Evolutionary conservation across 1,140 invertebrate species (phyloP).

Genomic region (Tetragonula clypearis): DNA sequence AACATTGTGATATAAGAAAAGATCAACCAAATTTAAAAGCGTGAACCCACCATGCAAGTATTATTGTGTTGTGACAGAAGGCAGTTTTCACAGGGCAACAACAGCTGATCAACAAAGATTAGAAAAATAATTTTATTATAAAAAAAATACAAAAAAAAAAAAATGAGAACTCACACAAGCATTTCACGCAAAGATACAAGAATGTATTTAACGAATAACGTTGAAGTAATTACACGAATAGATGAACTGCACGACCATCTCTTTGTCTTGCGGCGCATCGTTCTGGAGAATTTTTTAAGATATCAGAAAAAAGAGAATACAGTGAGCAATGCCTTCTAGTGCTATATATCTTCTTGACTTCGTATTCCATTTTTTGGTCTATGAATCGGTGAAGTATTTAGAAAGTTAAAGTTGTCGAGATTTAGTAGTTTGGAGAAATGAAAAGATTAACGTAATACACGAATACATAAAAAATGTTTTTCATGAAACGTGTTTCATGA

Average conservation of each 20-base stretch:
- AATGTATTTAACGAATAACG: slow-evolving; percentile 70
- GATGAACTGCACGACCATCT: slow-evolving; percentile 69
- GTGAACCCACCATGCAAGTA: slow-evolving; percentile 80
- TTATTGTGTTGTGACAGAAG: slow-evolving; percentile 82
- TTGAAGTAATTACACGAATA: slow-evolving; percentile 66
- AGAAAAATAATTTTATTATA: slow-evolving; percentile 80
- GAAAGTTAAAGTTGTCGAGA: slow-evolving; percentile 48
- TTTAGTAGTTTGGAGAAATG: slow-evolving; percentile 36
- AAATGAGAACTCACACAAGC: slow-evolving; percentile 65
- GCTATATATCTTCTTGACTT: slow-evolving; percentile 60
- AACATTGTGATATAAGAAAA: slow-evolving; percentile 65
- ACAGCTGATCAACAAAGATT: slow-evolving; percentile 80
- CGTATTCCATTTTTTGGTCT: slow-evolving; percentile 40
- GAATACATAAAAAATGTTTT: slow-evolving; percentile 45
- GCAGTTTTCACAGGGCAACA: slow-evolving; percentile 82
- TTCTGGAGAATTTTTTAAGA: slow-evolving; percentile 70
- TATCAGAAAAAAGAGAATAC: slow-evolving; percentile 70
- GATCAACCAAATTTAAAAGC: slow-evolving; percentile 71
- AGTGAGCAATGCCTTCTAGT: slow-evolving; percentile 66
- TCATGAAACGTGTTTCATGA: slow-evolving; percentile 36
- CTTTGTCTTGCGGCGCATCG: slow-evolving; percentile 69
- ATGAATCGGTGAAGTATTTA: slow-evolving; percentile 49
- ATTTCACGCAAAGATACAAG: slow-evolving; percentile 70
- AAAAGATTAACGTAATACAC: slow-evolving; percentile 16
- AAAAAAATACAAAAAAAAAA: slow-evolving; percentile 74